phyloP scores from a whole-genome alignment of 2,888 invertebrate species.

The Tholera decimalis region DNA sequence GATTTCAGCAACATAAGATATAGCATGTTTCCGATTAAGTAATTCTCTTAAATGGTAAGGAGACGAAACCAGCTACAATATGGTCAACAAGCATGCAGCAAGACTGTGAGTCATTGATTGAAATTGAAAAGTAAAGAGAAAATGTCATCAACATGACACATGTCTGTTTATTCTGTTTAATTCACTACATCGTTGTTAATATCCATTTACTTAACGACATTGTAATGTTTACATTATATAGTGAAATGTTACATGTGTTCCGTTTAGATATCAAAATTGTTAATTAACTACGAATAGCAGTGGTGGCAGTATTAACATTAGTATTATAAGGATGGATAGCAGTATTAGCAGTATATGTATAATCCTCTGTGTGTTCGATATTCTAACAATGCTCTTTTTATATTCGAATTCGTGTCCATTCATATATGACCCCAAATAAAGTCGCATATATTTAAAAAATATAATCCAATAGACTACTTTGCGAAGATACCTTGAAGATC shows the following conservation, averaged over 20 bases:
- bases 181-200: conserved; percentile 43
- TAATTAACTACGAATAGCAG: conserved; percentile 9
- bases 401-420: neutral
- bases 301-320: conserved; percentile 4
- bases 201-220: conserved; percentile 35
- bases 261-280: conserved; percentile 32
- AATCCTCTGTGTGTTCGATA: neutral
- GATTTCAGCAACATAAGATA: conserved; percentile 2
- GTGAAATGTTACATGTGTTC: conserved; percentile 39
- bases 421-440: neutral
- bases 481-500: conserved; percentile 9
- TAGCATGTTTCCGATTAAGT: conserved; percentile 36
- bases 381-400: neutral
- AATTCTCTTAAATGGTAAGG: conserved; percentile 45
- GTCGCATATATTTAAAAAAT: neutral
- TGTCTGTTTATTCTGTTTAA: conserved; percentile 56
- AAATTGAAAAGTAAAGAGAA: conserved; percentile 61
- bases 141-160: conserved; percentile 58
- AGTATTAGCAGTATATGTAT: too few relatives aligned
- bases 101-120: conserved; percentile 52
- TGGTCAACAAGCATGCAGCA: conserved; percentile 43
- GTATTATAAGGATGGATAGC: conserved; percentile 1
- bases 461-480: conserved; percentile 2
- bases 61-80: conserved; percentile 52
- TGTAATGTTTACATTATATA: conserved; percentile 43